phyloP scores from a whole-genome alignment of 2,797 vertebrate genomes.

The Picus viridis region DNA sequence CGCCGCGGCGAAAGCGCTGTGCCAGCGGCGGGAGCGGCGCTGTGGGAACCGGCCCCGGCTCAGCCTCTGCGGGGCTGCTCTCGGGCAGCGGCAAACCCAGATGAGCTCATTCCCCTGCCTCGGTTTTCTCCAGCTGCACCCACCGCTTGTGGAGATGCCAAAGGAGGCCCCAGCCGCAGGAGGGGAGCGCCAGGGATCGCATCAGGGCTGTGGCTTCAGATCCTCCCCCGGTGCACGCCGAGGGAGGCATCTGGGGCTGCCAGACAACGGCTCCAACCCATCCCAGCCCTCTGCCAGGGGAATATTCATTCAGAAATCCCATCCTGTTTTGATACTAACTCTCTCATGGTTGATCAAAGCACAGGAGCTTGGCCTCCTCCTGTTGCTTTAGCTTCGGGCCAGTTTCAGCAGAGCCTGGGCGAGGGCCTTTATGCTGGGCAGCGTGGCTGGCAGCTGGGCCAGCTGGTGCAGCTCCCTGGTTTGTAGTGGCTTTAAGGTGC shows the following conservation, averaged over 20 bases:
- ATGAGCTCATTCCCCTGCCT: background rate
- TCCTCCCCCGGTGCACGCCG: background rate
- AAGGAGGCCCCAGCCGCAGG: background rate
- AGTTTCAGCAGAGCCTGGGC: slow-evolving; percentile 41
- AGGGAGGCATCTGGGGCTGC: slow-evolving; percentile 5
- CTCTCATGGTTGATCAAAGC: slow-evolving; percentile 45
- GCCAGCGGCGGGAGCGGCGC: background rate
- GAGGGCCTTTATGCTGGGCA: slow-evolving; percentile 9
- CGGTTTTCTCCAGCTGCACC: background rate
- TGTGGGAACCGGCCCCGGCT: background rate
- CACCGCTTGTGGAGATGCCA: background rate
- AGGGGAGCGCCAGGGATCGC: background rate
- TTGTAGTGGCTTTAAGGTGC: slow-evolving; percentile 3
- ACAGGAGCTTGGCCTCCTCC: slow-evolving; percentile 16
- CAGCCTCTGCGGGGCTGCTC: background rate
- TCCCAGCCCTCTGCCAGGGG: background rate
- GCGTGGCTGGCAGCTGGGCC: slow-evolving; percentile 21
- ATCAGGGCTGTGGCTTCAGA: background rate
- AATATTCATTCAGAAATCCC: slow-evolving; percentile 5
- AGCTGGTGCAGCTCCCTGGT: background rate
- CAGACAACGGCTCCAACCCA: background rate
- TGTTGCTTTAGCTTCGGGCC: slow-evolving; percentile 49
- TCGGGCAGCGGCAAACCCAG: background rate
- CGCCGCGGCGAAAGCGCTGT: background rate
- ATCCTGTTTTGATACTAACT: slow-evolving; percentile 6